phyloP scores from a whole-genome alignment of 2,888 invertebrate genomes.

The Operophtera brumata region DNA sequence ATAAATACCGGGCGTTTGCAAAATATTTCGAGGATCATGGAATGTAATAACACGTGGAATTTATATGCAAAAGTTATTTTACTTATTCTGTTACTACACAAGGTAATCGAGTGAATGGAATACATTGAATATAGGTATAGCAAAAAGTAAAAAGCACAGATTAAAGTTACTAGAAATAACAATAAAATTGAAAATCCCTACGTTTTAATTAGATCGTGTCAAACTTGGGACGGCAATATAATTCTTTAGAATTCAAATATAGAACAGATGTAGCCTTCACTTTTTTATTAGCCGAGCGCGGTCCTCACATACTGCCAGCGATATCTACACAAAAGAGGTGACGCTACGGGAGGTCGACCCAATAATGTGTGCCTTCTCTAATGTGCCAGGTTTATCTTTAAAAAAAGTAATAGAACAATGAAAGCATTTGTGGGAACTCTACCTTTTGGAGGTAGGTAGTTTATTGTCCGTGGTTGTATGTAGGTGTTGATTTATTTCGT shows the following conservation, averaged over 20 bases:
- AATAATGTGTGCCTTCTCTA: conserved; percentile 37
- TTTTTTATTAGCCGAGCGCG: conserved; percentile 21
- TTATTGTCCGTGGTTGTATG: conserved; percentile 28
- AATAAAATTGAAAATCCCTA: conserved; percentile 21
- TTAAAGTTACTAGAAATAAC: conserved; percentile 13
- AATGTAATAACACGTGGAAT: neutral
- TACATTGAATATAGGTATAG: neutral
- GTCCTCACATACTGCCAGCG: conserved; percentile 8
- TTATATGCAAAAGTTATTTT: neutral
- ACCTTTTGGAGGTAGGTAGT: conserved; percentile 27
- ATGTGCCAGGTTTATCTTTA: conserved; percentile 47
- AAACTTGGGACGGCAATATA: conserved; percentile 28
- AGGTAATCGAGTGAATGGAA: neutral
- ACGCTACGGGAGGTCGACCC: conserved; percentile 37
- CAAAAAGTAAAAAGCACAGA: conserved; percentile 7
- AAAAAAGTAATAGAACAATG: conserved; percentile 50
- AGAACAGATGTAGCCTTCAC: conserved; percentile 27
- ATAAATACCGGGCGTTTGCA: neutral
- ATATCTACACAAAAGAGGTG: conserved; percentile 32
- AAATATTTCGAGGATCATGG: too few species aligned
- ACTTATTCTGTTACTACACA: neutral
- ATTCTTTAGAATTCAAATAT: conserved; percentile 30
- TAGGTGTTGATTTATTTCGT: conserved; percentile 41
- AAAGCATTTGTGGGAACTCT: conserved; percentile 38
- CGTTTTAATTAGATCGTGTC: conserved; percentile 31